phyloP scores from a whole-genome alignment of 2,888 invertebrate genomes.

The Caenorhabditis doughertyi region DNA sequence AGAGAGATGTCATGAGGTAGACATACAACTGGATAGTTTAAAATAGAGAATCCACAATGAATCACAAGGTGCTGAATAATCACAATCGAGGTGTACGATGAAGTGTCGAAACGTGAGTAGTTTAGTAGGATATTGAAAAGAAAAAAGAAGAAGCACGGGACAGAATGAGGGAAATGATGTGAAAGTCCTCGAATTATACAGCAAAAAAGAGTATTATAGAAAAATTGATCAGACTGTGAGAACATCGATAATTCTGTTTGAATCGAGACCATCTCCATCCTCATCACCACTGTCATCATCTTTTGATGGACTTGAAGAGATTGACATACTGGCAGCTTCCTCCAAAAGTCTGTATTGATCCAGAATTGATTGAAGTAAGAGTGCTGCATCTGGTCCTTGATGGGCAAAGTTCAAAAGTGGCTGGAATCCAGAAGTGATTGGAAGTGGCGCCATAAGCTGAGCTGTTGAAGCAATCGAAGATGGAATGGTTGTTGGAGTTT shows the following conservation, averaged over 20 bases:
- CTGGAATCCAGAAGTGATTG: constrained; percentile 63
- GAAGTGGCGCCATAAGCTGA: constrained; percentile 62
- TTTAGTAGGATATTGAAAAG: background rate
- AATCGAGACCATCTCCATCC: constrained; percentile 43
- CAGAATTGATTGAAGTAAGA: constrained; percentile 20
- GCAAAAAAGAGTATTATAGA: constrained; percentile 26
- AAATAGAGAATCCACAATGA: constrained; percentile 10
- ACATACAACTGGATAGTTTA: constrained; percentile 1
- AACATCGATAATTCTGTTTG: constrained; percentile 69
- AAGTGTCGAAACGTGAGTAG: constrained; percentile 47
- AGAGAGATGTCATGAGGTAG: constrained; percentile 37
- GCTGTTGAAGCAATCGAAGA: constrained; percentile 12
- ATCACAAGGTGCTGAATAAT: constrained; percentile 62
- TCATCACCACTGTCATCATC: constrained; percentile 54
- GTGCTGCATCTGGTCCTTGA: constrained; percentile 11
- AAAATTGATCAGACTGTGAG: constrained; percentile 59
- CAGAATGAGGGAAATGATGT: constrained; percentile 14
- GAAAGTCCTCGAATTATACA: constrained; percentile 62
- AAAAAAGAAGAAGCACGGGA: constrained; percentile 35
- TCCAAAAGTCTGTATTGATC: constrained; percentile 66
- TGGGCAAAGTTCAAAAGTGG: constrained; percentile 12
- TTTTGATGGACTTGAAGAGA: constrained; percentile 53
- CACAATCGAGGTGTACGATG: constrained; percentile 53
- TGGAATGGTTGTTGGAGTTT: constrained; percentile 43
- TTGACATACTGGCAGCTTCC: constrained; percentile 39